Evolutionary conservation across 2,797 vertebrate species (phyloP), one percentile per base, ranked within the genome.

Genomic region (Muraenolepis orangiensis): DNA sequence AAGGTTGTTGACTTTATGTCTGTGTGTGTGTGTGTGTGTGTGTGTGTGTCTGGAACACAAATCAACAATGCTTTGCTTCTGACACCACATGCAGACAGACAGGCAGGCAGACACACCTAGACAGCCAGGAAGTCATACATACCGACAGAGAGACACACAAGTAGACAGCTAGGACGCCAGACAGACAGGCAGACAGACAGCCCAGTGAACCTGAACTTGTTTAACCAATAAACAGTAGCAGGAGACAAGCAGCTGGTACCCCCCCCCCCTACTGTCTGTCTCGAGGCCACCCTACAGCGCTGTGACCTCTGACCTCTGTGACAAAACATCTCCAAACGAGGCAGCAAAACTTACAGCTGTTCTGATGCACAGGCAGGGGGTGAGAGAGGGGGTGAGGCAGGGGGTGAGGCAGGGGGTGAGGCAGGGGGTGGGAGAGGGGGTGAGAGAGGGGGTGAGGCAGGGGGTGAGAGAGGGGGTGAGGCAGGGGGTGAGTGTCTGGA

Each of bases 271-370:
- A 66, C 83, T 76, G 80, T 78, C 84, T 83, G 74, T 82, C 82
- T 80, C 80, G 74, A n/a, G 4, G 46, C 13, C 40, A 34, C 32
- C 32, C 32, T 3, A 34, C 3, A 3, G 32, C 32, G 3, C 46
- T 20, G 1, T n/a, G 20, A 51, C 3, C 46, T 74, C 73, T 30
- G 74, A 86, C 76, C 85, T 69, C 87, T 81, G 87, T 89, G 46
- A 20, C 86, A 87, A 88, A 88, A 79, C 75, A 78, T 76, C 78
- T 78, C 79, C 83, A 81, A 80, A 85, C 70, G 34, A 79, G 80
- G 81, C 36, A 77, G 72, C 71, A 72, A n/a, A 82, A 61, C 71
- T 74, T 74, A 4, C 74, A 75, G 76, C 70, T 72, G 26, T 73
- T 75, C 75, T 74, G 32, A 29, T 51, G 6, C 46, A 51, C 46